Evolutionary conservation across 2,797 vertebrate species (phyloP).

Genomic region (Leptoclinus maculatus): DNA sequence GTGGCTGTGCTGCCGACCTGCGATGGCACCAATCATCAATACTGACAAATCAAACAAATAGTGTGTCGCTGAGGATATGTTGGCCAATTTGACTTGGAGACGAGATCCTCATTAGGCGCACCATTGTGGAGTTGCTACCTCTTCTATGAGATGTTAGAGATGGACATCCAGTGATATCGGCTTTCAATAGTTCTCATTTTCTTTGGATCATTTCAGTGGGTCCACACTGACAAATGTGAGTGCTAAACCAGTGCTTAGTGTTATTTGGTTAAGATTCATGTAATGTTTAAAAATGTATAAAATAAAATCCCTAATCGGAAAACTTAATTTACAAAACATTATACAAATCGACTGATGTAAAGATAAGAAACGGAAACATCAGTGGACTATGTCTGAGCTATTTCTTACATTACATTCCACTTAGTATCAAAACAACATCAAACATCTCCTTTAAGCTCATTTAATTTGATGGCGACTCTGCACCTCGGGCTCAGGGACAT

Average conservation of each 20-base stretch:
- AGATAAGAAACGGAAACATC: not conserved
- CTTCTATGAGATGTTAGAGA: not conserved
- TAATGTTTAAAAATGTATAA: too few species aligned
- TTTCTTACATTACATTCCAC: conserved; percentile 4
- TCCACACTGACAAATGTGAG: too few species aligned
- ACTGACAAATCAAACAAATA: conserved; percentile 1
- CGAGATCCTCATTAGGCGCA: not conserved
- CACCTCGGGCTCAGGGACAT: conserved; percentile 16
- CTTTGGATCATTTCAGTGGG: too few species aligned
- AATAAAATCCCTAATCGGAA: too few species aligned
- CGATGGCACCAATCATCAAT: not conserved
- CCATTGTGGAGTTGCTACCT: not conserved
- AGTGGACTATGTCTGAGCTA: not conserved
- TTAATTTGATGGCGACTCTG: conserved; percentile 2
- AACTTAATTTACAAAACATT: not conserved
- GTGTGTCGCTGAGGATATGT: not conserved
- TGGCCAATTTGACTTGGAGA: conserved; percentile 7
- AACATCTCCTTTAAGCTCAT: conserved; percentile 9
- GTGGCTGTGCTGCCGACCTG: conserved; percentile 9
- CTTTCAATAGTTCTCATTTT: too few species aligned
- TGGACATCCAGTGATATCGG: too few species aligned
- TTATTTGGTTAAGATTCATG: too few species aligned
- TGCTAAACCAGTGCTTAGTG: too few species aligned
- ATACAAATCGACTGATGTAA: not conserved
- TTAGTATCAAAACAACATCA: not conserved